phyloP scores from a whole-genome alignment of 2,113 vertebrate genomes.

The Erinaceus europaeus region DNA sequence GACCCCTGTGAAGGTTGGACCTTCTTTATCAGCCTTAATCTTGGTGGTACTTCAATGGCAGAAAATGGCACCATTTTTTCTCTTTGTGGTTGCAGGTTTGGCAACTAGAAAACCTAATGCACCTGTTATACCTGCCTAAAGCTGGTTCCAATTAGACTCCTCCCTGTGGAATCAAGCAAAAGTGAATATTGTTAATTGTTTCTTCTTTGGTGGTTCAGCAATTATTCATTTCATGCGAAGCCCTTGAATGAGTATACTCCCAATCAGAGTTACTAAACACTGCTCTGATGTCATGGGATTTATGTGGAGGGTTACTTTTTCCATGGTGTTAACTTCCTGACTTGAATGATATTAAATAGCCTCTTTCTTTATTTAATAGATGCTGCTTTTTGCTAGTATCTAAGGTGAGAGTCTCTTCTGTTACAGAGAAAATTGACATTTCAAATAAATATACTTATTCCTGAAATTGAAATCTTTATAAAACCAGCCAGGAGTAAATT shows the following conservation, averaged over 20 bases:
- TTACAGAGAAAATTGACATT: not conserved
- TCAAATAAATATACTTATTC: not conserved
- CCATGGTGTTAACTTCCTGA: not conserved
- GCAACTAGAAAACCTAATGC: not conserved
- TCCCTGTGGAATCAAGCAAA: slow-evolving; percentile 22
- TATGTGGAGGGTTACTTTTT: slow-evolving; percentile 34
- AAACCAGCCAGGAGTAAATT: not conserved
- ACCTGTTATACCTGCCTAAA: slow-evolving; percentile 7
- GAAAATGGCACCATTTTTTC: not conserved
- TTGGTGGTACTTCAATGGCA: not conserved
- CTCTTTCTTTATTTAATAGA: not conserved
- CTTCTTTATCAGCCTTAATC: not conserved
- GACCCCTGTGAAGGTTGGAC: not conserved
- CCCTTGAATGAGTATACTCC: not conserved
- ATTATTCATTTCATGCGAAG: slow-evolving; percentile 58
- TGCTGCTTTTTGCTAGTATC: slow-evolving; percentile 4
- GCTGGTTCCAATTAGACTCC: slow-evolving; percentile 33
- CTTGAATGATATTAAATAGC: slow-evolving; percentile 4
- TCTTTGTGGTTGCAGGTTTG: not conserved
- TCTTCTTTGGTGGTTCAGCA: slow-evolving; percentile 13
- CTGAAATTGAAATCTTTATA: slow-evolving; percentile 27
- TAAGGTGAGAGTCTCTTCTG: not conserved
- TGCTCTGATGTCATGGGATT: slow-evolving; percentile 18
- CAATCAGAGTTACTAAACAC: not conserved
- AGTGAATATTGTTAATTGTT: not conserved